Conservation (phyloP, 1,140 invertebrate genomes). For the Protaetia brevitarsis region DNA sequence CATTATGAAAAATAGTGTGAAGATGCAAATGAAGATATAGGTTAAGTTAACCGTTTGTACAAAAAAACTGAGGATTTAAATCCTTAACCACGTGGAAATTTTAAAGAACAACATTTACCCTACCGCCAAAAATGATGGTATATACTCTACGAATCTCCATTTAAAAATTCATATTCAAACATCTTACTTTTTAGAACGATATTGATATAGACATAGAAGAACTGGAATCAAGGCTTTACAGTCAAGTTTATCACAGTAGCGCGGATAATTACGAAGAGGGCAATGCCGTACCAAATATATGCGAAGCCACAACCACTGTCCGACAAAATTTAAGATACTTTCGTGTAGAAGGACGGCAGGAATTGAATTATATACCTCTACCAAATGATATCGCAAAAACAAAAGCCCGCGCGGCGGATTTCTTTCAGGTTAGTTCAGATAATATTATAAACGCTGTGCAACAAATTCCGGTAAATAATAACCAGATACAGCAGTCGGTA, state of each 20-base stretch:
- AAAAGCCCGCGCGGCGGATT: not conserved
- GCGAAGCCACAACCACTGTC: not conserved
- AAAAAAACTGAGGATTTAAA: no score
- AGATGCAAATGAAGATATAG: no score
- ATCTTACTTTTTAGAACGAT: slow-evolving; percentile 18
- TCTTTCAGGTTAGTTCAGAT: no score
- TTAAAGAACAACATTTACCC: no score
- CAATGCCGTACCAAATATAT: not conserved
- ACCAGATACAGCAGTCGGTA: not conserved
- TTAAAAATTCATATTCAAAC: not conserved
- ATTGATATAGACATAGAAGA: slow-evolving; percentile 47
- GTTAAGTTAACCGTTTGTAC: no score
- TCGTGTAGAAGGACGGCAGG: not conserved
- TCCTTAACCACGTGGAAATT: no score
- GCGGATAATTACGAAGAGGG: slow-evolving; percentile 4
- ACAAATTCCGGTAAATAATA: not conserved
- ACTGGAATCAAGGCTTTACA: slow-evolving; percentile 48
- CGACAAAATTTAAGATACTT: slow-evolving; percentile 3
- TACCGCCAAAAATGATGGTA: slow-evolving; percentile 19
- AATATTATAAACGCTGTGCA: not conserved
- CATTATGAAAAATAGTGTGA: no score
- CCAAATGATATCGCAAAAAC: not conserved
- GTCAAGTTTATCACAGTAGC: slow-evolving; percentile 43
- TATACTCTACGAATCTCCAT: not conserved
- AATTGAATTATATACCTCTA: not conserved